Evolutionary conservation across 1,140 invertebrate species (phyloP).

Genomic region (Euura saliciscinereae): DNA sequence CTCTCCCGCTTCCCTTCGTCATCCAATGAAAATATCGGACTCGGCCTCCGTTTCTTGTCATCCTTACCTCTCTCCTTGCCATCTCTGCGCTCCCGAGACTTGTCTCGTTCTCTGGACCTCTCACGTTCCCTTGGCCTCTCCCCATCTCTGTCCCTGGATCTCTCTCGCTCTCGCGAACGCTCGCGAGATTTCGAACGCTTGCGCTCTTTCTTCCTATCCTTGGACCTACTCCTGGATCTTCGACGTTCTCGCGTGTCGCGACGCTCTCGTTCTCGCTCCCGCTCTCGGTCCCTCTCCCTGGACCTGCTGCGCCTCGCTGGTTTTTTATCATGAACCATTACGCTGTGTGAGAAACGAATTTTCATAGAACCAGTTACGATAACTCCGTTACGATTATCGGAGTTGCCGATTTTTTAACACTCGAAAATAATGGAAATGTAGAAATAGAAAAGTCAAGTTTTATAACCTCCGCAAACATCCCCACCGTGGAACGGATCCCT

Average conservation of each 20-base stretch:
- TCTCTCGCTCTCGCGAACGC: conserved; percentile 39
- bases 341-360: neutral
- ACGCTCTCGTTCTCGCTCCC: conserved; percentile 46
- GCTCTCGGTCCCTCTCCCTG: conserved; percentile 48
- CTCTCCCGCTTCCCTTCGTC: conserved; percentile 58
- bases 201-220: conserved; percentile 50
- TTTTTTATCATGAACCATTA: conserved; percentile 55
- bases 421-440: too few relatives aligned
- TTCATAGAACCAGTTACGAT: too few relatives aligned
- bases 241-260: conserved; percentile 46
- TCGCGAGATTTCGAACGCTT: conserved; percentile 45
- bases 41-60: conserved; percentile 51
- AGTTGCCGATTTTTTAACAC: too few relatives aligned
- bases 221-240: conserved; percentile 47
- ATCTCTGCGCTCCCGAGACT: conserved; percentile 47
- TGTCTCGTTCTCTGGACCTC: conserved; percentile 50
- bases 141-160: conserved; percentile 39
- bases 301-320: conserved; percentile 47
- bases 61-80: conserved; percentile 53
- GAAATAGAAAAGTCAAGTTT: too few relatives aligned
- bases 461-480: too few relatives aligned
- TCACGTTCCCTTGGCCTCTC: conserved; percentile 41
- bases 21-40: conserved; percentile 46
- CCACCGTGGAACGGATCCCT: too few relatives aligned
- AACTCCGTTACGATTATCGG: too few relatives aligned